phyloP scores from a whole-genome alignment of 2,888 invertebrate genomes.

The Incurvaria masculella region DNA sequence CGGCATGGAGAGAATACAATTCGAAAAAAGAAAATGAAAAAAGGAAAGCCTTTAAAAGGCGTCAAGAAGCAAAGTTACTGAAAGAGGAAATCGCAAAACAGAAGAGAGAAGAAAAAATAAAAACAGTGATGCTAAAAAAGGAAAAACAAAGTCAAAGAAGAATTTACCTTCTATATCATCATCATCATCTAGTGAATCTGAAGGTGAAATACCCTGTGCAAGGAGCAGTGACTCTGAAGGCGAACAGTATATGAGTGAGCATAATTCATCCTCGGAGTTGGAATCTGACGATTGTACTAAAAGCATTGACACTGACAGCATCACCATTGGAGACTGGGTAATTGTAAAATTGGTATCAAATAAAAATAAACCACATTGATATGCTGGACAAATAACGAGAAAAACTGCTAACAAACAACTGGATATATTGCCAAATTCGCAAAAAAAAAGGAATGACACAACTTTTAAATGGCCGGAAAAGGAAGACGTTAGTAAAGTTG shows the following conservation, averaged over 20 bases:
- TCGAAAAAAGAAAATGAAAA: too few relatives aligned
- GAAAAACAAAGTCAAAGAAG: too few relatives aligned
- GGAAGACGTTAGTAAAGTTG: neutral
- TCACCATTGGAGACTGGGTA: neutral
- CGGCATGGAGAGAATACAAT: too few relatives aligned
- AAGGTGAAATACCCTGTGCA: neutral
- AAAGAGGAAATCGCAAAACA: too few relatives aligned
- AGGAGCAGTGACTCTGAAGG: neutral
- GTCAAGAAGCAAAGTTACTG: too few relatives aligned
- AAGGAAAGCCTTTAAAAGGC: too few relatives aligned
- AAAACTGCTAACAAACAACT: neutral
- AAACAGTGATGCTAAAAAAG: too few relatives aligned
- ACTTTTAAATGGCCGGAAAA: neutral
- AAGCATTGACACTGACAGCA: neutral
- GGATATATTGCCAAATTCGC: neutral
- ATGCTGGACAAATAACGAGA: neutral
- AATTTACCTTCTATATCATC: too few relatives aligned
- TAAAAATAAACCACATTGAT: neutral
- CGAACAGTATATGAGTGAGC: neutral
- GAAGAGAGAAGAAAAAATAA: too few relatives aligned
- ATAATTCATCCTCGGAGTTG: neutral
- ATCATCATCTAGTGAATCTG: neutral
- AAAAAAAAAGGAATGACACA: neutral
- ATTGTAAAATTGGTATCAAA: neutral
- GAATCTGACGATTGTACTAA: neutral